These are phyloP conservation scores for Coenobita brevimanus DNA, from an alignment of 1,140 invertebrate genomes.

Conservation along the genomic window DNA sequence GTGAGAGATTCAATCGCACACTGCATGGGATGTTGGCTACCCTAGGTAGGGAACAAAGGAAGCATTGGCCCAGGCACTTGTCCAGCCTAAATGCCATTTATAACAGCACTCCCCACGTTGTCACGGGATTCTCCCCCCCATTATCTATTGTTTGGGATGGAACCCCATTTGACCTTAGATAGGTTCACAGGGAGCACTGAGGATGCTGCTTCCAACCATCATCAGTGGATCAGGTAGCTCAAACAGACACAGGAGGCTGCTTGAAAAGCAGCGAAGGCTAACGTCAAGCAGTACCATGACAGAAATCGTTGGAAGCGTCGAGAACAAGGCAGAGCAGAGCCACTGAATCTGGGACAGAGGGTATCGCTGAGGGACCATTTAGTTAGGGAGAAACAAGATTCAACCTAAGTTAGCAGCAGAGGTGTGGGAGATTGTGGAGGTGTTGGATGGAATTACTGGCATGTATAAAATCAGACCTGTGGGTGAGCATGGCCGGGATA, in stretches of 20 bases:
- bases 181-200: not conserved
- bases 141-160: too few species aligned
- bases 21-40: too few species aligned
- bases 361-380: not conserved
- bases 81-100: conserved; percentile 3
- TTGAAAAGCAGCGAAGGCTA: not conserved
- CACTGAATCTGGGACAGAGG: not conserved
- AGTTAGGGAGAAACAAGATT: not conserved
- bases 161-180: not conserved
- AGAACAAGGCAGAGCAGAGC: not conserved
- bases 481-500: not conserved
- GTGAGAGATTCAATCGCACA: too few species aligned
- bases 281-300: not conserved
- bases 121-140: not conserved
- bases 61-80: conserved; percentile 7
- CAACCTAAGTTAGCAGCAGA: not conserved
- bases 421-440: not conserved
- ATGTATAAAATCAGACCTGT: not conserved
- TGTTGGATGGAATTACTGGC: not conserved
- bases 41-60: not conserved
- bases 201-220: not conserved
- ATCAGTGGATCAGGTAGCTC: not conserved
- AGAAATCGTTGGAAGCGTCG: not conserved
- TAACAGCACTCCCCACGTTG: conserved; percentile 8
- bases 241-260: not conserved